phyloP scores from a whole-genome alignment of 2,888 invertebrate genomes.

The Lasioglossum morio region DNA sequence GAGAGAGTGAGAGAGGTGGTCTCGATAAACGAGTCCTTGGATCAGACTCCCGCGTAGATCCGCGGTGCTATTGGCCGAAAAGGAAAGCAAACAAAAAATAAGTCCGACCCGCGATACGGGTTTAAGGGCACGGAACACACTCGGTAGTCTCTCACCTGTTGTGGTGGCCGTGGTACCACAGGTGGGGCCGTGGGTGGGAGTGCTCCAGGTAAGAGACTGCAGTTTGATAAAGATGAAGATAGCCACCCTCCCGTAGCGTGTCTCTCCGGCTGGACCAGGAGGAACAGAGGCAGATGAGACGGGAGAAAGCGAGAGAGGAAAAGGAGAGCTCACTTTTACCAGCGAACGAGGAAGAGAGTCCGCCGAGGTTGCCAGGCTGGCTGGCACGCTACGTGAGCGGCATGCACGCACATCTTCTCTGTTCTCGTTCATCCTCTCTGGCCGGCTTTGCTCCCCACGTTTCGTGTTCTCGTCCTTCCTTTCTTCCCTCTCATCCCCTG shows the following conservation, averaged over 20 bases:
- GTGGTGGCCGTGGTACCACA: conserved; percentile 72
- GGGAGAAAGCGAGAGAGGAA: conserved; percentile 38
- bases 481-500: conserved; percentile 53
- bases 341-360: conserved; percentile 54
- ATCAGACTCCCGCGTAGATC: conserved; percentile 50
- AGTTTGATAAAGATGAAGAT: conserved; percentile 80
- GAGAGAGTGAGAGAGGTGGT: background rate
- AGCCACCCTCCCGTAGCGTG: conserved; percentile 58
- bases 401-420: conserved; percentile 81
- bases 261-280: conserved; percentile 50
- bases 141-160: conserved; percentile 80
- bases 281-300: conserved; percentile 31
- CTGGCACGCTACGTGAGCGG: conserved; percentile 83
- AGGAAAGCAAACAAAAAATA: conserved; percentile 19
- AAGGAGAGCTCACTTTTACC: conserved; percentile 62
- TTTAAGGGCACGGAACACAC: conserved; percentile 57
- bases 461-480: conserved; percentile 43
- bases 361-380: conserved; percentile 66
- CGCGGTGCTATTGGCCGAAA: conserved; percentile 25
- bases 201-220: conserved; percentile 75
- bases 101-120: conserved; percentile 48
- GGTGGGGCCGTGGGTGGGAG: conserved; percentile 80
- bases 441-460: conserved; percentile 48
- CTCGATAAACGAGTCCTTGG: conserved; percentile 34
- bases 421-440: conserved; percentile 51